Base-by-base conservation (phyloP, 2,888 invertebrate genomes). In the Acleris sparsana region DNA sequence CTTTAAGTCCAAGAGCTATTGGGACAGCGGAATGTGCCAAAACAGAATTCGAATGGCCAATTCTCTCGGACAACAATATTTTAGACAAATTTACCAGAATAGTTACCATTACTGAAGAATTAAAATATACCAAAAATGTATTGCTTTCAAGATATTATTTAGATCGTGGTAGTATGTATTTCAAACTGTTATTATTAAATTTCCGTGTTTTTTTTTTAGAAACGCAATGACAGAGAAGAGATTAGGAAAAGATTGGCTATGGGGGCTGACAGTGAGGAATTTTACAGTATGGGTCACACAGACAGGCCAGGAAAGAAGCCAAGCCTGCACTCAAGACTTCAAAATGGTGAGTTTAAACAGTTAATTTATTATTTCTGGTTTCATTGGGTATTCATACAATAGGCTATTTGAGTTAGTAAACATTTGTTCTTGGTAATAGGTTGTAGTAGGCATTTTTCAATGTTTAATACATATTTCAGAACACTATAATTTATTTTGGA, bases 191-290 rank as follows among this genome's bases (percentile, higher is more conserved):
- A 33, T 46, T 52, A 49, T 39, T 22, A 46, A 52, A 53, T 59
- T 18, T 52, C 44, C 29, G 6, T 58, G 29, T 33, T 65, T 68
- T 62, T 46, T 71, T 93, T 94, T 67, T 93, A 97, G 96, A 95
- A 97, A 87, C 95, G 96, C 79, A 97, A 97, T 94, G 98, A 98
- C 83, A 94, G 98, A 63, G 98, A 98, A 88, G 98, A 98, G 89
- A 98, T 98, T 75, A 94, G 98, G 69, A 94, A 96, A 76, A 94
- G 97, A 69, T 91, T 98, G 83, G 98, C 98, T 0, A 96, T 97
- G 96, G 97, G 96, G 17, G 94, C 95, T 60, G 96, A 97, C 76
- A 93, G 93, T 60, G 97, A 97, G 76, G 96, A 96, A 75, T 95
- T 95, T 79, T 93, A 94, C 75, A 94, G 94, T 74, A 91, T 93